A percentile compares a stretch with the other conserved stretches of the same genome.
These are phyloP conservation scores for Fukomys damarensis DNA, from an alignment of 2,113 vertebrate genomes.

Conservation along the genomic window DNA sequence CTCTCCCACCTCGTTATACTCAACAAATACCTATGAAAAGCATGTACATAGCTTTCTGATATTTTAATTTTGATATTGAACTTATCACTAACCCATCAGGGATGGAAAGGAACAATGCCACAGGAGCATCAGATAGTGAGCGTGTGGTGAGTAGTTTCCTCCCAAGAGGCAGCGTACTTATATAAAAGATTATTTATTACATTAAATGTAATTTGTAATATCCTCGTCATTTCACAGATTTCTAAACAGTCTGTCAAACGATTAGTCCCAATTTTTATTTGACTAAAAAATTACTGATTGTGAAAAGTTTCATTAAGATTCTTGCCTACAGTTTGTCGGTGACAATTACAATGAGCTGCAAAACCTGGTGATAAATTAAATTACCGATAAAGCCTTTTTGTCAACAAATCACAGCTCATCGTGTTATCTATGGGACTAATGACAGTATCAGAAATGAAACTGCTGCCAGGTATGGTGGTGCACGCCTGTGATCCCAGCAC, in stretches of 20 bases:
- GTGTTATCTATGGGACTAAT: background rate
- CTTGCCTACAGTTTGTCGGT: background rate
- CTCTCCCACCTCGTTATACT: background rate
- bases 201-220: background rate
- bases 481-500: too few species aligned
- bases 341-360: background rate
- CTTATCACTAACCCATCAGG: background rate
- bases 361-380: background rate
- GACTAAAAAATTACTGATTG: background rate
- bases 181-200: background rate
- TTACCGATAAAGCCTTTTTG: background rate
- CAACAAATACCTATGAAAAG: background rate
- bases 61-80: conserved; percentile 13
- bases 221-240: background rate
- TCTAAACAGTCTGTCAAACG: background rate
- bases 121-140: background rate
- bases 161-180: background rate
- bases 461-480: too few species aligned
- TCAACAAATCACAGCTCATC: background rate
- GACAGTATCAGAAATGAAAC: background rate
- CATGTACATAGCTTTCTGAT: background rate
- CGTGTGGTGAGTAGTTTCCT: background rate
- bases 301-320: background rate
- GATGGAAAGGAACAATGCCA: background rate
- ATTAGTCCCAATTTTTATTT: background rate